Evolutionary conservation across 2,888 invertebrate species (phyloP), one percentile per base, ranked within the genome.

Genomic region (Hemistola chrysoprasaria): DNA sequence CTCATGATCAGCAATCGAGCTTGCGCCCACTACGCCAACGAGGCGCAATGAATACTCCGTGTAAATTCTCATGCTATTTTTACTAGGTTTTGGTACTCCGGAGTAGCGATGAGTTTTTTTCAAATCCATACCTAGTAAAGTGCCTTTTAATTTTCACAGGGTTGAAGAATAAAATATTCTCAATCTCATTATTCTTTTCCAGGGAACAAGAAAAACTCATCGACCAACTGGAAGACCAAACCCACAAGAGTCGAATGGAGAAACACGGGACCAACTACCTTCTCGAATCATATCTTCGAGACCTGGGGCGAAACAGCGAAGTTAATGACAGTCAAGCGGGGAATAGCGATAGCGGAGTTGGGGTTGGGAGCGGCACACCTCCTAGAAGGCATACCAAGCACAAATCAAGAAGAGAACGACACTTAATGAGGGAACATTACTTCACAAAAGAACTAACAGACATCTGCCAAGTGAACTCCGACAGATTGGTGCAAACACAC

Each of bases 251-350:
- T 27, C 85, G 95, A 30, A 92, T 94, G 78, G 91, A 93, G 51
- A 93, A 94, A 62, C 92, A 94, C 65, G 95, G 95, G 8, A 94
- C 94, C 48, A 95, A 95, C 76, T 95, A 95, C 71, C 89, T 95
- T 30, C 84, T 95, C 8, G 94, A 95, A 72, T 93, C 95, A 0
- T 95, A 95, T 69, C 87, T 95, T 9, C 71, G 87, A 21, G 88
- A 88, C 51, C 62, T 88, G 0, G 86, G 87, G 1, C 59, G 86
- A 48, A 74, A 69, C 56, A 83, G 79, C 43, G 88, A 88, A 59
- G 83, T 83, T 4, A 85, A 85, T 60, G 88, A 88, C 42, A 90
- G 90, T 49, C 91, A 90, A 54, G 92, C 92, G 11, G 92, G 91
- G n/a, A 92, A 92, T 70, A 92, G 93, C 60, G 93, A 93, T 63